A percentile compares a stretch with the other conserved stretches of the same genome.
phyloP scores from a whole-genome alignment of 2,113 vertebrate species.

The Sciurus niger region DNA sequence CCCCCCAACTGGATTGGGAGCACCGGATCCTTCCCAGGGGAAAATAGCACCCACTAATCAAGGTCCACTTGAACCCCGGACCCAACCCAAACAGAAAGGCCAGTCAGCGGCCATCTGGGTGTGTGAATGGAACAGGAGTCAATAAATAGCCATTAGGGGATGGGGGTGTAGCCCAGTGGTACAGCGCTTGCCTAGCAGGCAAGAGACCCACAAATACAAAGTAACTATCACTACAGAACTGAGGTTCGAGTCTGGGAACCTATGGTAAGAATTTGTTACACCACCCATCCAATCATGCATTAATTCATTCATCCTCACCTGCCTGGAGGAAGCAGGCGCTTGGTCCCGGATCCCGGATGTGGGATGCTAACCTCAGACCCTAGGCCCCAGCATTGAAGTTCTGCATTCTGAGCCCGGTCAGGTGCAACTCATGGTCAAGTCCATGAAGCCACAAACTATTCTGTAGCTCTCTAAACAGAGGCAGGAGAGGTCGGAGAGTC shows the following conservation, averaged over 20 bases:
- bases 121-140: not conserved
- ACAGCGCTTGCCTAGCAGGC: not conserved
- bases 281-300: not conserved
- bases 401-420: not conserved
- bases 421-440: not conserved
- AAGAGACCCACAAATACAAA: not conserved
- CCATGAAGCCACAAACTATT: not conserved
- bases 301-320: not conserved
- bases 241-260: not conserved
- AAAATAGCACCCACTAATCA: not conserved
- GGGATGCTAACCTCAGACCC: not conserved
- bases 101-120: not conserved
- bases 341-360: not conserved
- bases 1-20: not conserved
- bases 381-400: not conserved
- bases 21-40: slow-evolving; percentile 3
- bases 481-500: not conserved
- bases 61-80: not conserved
- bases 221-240: not conserved
- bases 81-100: not conserved
- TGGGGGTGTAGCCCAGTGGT: too few species aligned
- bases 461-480: not conserved
- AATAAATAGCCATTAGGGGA: not conserved
- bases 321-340: not conserved
- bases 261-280: not conserved